phyloP scores from a whole-genome alignment of 2,888 invertebrate genomes.

The Masnerella sp. region DNA sequence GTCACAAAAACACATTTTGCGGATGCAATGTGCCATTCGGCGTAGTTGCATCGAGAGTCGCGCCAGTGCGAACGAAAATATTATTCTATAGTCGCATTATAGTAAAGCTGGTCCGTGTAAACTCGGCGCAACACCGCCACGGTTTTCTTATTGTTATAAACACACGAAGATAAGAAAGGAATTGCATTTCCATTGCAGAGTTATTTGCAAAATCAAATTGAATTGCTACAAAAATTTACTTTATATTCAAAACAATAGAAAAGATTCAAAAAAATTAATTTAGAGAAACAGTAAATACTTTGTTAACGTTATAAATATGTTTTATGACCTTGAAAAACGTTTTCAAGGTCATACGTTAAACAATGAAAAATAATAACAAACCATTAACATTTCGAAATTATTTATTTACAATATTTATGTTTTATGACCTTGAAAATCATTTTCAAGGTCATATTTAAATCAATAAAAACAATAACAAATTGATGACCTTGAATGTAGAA shows the following conservation, averaged over 20 bases:
- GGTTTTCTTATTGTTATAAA: conserved; percentile 37
- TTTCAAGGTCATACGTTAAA: no score
- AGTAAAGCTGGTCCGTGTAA: background rate
- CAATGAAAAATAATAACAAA: no score
- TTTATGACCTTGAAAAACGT: no score
- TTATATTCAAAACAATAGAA: background rate
- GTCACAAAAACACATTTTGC: conserved; percentile 33
- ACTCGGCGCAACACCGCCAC: conserved; percentile 1
- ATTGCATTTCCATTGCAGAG: conserved; percentile 9
- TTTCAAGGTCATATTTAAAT: no score
- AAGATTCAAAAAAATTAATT: background rate
- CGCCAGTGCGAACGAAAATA: background rate
- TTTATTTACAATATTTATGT: no score
- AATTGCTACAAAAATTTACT: no score
- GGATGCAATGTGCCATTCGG: conserved; percentile 35
- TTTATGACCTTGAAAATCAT: no score
- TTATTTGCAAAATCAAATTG: conserved; percentile 25
- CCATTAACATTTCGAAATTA: no score
- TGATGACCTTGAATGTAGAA: no score
- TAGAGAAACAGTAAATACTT: background rate
- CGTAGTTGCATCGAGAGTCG: conserved; percentile 8
- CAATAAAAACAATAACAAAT: no score
- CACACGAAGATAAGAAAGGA: conserved; percentile 34
- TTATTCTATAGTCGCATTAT: conserved; percentile 4
- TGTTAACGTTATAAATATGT: no score